Conservation (phyloP, 1,140 invertebrate species). For the Sitobion miscanthi region DNA sequence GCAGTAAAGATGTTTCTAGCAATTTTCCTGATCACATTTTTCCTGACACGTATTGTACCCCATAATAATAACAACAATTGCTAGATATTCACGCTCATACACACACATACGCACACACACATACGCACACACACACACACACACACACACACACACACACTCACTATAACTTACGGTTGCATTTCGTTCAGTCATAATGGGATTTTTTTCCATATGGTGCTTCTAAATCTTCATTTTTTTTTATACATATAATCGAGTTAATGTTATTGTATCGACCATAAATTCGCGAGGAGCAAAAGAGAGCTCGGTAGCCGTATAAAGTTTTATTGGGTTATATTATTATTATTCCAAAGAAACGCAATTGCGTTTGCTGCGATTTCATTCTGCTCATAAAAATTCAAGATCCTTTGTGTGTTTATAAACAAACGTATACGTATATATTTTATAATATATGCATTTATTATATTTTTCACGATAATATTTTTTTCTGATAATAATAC, state of each 20-base stretch:
- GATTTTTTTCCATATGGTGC: slow-evolving; percentile 41
- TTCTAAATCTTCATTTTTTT: slow-evolving; percentile 47
- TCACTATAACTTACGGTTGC: slow-evolving; percentile 9
- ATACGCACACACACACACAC: not conserved
- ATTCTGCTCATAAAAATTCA: slow-evolving; percentile 36
- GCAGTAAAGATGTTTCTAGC: not conserved
- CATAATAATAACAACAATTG: slow-evolving; percentile 39
- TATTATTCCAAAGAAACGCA: slow-evolving; percentile 47
- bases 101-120: not conserved
- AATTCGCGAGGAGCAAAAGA: slow-evolving; percentile 9
- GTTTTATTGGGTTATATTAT: slow-evolving; percentile 51
- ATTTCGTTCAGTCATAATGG: slow-evolving; percentile 44
- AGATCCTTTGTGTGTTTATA: slow-evolving; percentile 4
- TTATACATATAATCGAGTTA: slow-evolving; percentile 49
- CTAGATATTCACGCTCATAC: not conserved
- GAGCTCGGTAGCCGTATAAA: slow-evolving; percentile 32
- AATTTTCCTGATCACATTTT: slow-evolving; percentile 7
- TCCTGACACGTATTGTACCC: not conserved
- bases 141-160: not conserved
- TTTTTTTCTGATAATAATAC: not conserved
- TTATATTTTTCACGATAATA: slow-evolving; percentile 5
- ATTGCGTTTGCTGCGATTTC: slow-evolving; percentile 43
- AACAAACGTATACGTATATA: not conserved
- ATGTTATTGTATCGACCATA: slow-evolving; percentile 42
- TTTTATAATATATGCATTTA: slow-evolving; percentile 13